A percentile compares a stretch with the other conserved stretches of the same genome.
phyloP scores from a whole-genome alignment of 2,113 vertebrate genomes.

The Alectura lathami region DNA sequence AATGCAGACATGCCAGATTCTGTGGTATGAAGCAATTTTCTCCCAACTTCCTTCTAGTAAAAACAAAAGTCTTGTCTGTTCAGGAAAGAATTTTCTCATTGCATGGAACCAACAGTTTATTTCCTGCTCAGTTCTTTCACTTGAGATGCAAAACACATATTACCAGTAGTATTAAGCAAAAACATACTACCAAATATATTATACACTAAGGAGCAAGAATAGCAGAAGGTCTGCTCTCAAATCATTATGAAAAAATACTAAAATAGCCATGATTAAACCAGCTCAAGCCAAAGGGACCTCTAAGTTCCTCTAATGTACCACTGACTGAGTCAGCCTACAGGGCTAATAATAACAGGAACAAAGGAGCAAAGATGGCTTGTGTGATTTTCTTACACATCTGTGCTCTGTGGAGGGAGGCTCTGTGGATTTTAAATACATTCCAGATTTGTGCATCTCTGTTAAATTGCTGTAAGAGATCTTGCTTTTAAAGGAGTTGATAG shows the following conservation, averaged over 20 bases:
- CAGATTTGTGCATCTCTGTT: neutral
- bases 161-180: neutral
- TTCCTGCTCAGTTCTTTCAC: neutral
- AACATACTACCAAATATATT: neutral
- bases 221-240: neutral
- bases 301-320: neutral
- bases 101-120: neutral
- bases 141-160: neutral
- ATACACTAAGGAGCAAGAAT: neutral
- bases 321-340: neutral
- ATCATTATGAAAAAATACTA: neutral
- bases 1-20: neutral
- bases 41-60: neutral
- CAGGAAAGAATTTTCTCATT: neutral
- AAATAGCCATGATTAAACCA: neutral
- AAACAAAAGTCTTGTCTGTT: neutral
- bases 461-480: neutral
- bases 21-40: neutral
- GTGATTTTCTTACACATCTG: neutral
- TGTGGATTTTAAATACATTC: neutral
- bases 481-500: neutral
- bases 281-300: neutral
- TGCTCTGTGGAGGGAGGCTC: neutral
- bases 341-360: neutral
- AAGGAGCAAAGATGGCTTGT: neutral